phyloP scores from a whole-genome alignment of 1,140 invertebrate species.

The Leptopilina boulardi region DNA sequence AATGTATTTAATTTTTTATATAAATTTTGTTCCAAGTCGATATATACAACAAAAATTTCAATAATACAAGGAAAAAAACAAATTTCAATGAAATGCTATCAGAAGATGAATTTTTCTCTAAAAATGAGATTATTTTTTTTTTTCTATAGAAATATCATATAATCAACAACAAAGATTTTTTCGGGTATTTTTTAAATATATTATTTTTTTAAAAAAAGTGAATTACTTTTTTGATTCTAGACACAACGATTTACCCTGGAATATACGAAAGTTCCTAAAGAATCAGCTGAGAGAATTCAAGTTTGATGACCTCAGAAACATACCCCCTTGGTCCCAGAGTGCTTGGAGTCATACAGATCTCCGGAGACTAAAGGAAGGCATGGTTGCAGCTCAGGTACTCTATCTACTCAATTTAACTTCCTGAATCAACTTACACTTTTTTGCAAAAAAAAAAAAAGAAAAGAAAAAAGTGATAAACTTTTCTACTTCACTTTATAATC shows the following conservation, averaged over 20 bases:
- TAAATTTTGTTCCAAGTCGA: not conserved
- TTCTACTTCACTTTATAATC: slow-evolving; percentile 6
- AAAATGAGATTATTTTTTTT: no score
- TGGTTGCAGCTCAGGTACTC: slow-evolving; percentile 89
- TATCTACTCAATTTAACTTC: slow-evolving; percentile 25
- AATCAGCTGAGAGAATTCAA: slow-evolving; percentile 90
- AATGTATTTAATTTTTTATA: slow-evolving; percentile 6
- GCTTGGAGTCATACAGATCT: slow-evolving; percentile 91
- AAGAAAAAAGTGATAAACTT: slow-evolving; percentile 1
- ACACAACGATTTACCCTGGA: slow-evolving; percentile 95
- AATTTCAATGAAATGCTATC: no score
- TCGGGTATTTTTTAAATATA: not conserved
- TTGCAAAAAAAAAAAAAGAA: not conserved
- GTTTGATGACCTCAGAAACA: slow-evolving; percentile 85
- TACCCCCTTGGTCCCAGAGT: slow-evolving; percentile 85
- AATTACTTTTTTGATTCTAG: slow-evolving; percentile 77
- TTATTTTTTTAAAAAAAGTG: not conserved
- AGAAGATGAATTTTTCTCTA: no score
- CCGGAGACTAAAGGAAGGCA: slow-evolving; percentile 84
- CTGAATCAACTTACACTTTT: not conserved
- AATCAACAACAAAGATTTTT: no score
- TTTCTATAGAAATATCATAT: no score
- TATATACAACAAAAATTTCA: not conserved
- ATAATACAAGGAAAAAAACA: no score
- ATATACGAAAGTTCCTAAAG: slow-evolving; percentile 90